Evolutionary conservation across 2,888 invertebrate species (phyloP), one percentile per base, ranked within the genome.

Genomic region (Eurois occulta): DNA sequence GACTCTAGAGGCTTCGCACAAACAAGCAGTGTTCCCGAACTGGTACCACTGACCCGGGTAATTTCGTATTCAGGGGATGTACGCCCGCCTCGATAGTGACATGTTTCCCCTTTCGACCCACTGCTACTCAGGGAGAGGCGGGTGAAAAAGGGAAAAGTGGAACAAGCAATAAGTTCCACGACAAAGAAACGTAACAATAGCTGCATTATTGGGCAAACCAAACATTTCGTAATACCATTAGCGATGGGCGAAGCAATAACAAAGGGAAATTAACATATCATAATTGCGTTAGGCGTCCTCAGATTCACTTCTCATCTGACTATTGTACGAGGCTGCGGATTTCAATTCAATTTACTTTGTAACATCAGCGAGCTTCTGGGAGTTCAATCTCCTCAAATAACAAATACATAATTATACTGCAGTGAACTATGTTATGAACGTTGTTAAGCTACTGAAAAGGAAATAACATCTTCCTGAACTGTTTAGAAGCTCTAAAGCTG

Each of bases 251-350:
- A 84, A 88, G 87, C 83, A 89, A 87, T 88, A 91, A 92, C 91
- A 92, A 91, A 90, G 87, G 86, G 55, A 89, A 92, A 93, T 93
- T 93, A 93, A 91, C 92, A 92, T 94, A 92, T 89, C 83, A 87
- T 92, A 93, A 93, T 93, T 92, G 89, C 86, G 90, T 92, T 92
- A 91, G 88, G 85, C 89, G 90, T 89, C 90, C 89, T 91, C 86
- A 90, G 92, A 92, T 94, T 91, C 91, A 91, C 88, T 92, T 91
- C 91, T 90, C 90, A 90, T 91, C 90, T 87, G 89, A 91, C 89
- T 90, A n/a, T n/a, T n/a, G n/a, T n/a, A 91, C 91, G 89, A 89
- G 78, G 77, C 89, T 88, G 82, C 87, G 86, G 91, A 90, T 92
- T 92, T 90, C 92, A 91, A 94, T 92, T 93, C 87, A 93, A 94